Conservation (phyloP, 2,888 invertebrate genomes). For the Leucophenga maculata region DNA sequence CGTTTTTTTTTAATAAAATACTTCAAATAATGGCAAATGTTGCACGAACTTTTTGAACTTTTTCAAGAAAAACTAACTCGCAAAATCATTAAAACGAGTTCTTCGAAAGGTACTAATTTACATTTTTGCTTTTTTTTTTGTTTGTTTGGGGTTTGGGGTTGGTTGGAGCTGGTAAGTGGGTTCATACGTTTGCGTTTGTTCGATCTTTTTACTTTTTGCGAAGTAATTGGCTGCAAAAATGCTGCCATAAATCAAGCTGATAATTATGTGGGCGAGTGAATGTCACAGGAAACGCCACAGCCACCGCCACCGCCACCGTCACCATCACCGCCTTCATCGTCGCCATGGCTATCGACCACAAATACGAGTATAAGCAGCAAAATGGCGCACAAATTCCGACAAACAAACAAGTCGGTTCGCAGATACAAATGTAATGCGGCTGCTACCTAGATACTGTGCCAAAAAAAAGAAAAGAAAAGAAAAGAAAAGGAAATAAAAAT, state of each 20-base stretch:
- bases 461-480: not conserved
- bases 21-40: too few species aligned
- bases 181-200: too few species aligned
- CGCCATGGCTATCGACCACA: not conserved
- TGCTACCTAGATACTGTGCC: not conserved
- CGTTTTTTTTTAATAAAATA: too few species aligned
- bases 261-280: constrained; percentile 66
- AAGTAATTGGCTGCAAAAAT: constrained; percentile 64
- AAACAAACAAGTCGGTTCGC: not conserved
- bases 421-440: not conserved
- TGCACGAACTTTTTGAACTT: too few species aligned
- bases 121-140: not conserved
- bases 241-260: constrained; percentile 63
- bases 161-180: too few species aligned
- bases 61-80: too few species aligned
- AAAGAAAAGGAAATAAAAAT: too few species aligned
- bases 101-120: not conserved
- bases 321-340: constrained; percentile 13
- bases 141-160: not conserved
- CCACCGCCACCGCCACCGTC: constrained; percentile 14
- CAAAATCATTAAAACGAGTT: too few species aligned
- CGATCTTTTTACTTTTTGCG: constrained; percentile 31
- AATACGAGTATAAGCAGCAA: not conserved
- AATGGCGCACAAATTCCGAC: not conserved
- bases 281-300: constrained; percentile 23